Percentiles rank a stretch among this genome's conserved stretches.
phyloP scores from a whole-genome alignment of 1,140 invertebrate genomes.

The Sinella curviseta region DNA sequence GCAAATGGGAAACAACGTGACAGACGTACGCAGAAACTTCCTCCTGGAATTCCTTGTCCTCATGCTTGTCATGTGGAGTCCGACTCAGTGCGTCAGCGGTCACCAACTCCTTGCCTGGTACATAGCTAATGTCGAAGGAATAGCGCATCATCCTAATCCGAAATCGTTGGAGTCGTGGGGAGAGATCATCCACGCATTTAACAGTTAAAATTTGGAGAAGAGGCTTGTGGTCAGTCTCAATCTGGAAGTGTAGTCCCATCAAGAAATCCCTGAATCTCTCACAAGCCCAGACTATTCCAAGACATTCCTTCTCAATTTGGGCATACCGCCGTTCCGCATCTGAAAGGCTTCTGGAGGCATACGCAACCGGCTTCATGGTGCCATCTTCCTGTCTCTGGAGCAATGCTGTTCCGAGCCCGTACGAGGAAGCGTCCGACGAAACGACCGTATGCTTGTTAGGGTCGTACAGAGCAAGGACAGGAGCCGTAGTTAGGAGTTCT shows the following conservation, averaged over 20 bases:
- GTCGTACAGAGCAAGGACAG: constrained; percentile 29
- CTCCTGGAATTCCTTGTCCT: too few species aligned
- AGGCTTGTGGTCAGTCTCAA: constrained; percentile 53
- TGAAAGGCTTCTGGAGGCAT: too few species aligned
- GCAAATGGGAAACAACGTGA: too few species aligned
- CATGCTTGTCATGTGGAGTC: too few species aligned
- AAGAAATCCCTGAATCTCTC: constrained; percentile 46
- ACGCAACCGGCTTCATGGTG: too few species aligned
- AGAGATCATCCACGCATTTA: constrained; percentile 51
- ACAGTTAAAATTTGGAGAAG: constrained; percentile 48
- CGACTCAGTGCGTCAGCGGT: constrained; percentile 52
- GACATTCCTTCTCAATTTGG: too few species aligned
- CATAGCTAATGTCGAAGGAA: constrained; percentile 50
- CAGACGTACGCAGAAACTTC: too few species aligned
- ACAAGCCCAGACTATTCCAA: too few species aligned
- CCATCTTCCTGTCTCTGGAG: too few species aligned
- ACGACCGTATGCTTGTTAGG: not conserved
- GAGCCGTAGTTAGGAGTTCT: constrained; percentile 16
- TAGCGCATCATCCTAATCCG: too few species aligned
- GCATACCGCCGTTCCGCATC: too few species aligned
- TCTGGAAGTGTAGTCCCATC: too few species aligned
- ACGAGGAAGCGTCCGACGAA: constrained; percentile 45
- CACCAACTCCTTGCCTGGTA: constrained; percentile 50
- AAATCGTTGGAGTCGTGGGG: constrained; percentile 53
- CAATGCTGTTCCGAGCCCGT: constrained; percentile 50